Evolutionary conservation across 2,888 invertebrate genomes (phyloP), one percentile per base, ranked within the genome.

Genomic region (Hybos culiciformis): DNA sequence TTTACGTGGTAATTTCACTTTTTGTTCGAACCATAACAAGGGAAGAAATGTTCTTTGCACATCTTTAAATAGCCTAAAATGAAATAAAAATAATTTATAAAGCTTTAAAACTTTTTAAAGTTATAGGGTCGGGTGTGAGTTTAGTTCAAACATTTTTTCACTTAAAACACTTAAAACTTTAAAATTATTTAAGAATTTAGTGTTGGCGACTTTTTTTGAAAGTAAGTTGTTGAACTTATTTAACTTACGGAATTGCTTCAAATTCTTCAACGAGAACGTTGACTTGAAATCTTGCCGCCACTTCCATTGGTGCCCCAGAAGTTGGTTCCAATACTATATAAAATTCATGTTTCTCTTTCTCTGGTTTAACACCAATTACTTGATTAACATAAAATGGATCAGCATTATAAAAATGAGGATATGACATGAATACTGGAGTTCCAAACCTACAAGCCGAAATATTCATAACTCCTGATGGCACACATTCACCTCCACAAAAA

Each of bases 321-420:
- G 69, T 75, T 45, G 86, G 83, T 56, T 87, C 85, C 1, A 85
- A 67, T 4, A 77, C 72, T 55, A 91, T 75, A 55, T 75, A 80
- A 62, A 90, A 84, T 48, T 78, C 74, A 57, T 91, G 87, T 23
- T 74, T 70, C 0, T 75, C 70, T 2, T 74, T 71, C 21, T 76
- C 69, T 0, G 91, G 85, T 2, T 64, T 53, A 57, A 91, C 55
- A 1, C 91, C 91, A 1, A 70, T 70, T 1, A 90, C 74, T 37
- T 69, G 68, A 12, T 78, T 67, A 11, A 69, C 50, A 47, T 83
- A 79, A 47, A 63, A 69, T 0, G 77, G 75, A 66, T 87, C 88
- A 0, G 75, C 90, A 53, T 79, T 73, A 56, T 79, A 71, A 63
- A 86, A 91, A 66, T 91, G 88, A 0, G 92, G 92, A 51, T 84